Evolutionary conservation across 2,113 vertebrate genomes (phyloP), one percentile per base, ranked within the genome.

Genomic region (Erythrocercus mccallii): DNA sequence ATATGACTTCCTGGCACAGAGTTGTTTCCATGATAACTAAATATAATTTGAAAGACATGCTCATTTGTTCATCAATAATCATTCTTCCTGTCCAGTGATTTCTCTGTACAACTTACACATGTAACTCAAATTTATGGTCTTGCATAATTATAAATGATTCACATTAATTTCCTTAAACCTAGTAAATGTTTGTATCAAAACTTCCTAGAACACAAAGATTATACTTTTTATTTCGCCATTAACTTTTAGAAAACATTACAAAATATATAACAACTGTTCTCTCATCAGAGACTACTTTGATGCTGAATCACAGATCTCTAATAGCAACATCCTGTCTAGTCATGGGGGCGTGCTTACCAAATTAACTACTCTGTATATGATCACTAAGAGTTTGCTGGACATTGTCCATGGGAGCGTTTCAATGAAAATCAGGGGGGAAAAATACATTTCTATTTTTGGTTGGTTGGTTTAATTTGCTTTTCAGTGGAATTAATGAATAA

Each of bases 271-370:
- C 80, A 40, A 58, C 22, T 80, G 5, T 93, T 88, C 66, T 37
- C 24, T 92, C 93, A 88, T 94, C 44, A n/a, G 90, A 94, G 71
- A 92, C 62, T 74, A 44, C 42, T 94, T 80, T 21, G 20, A 69
- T 66, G 31, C 31, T 96, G 92, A 96, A 88, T 95, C 90, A 96
- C 47, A 60, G 28, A 33, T 74, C 56, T 62, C 23, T 77, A 66
- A 30, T 2, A 84, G 37, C 68, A 86, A 94, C 60, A 91, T 96
- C 94, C 94, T 96, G 92, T 76, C 38, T 47, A 93, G 74, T 90
- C 88, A 95, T 42, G 56, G 38, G 17, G 57, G 40, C 86, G 31
- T 91, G 54, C 82, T 95, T 65, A 90, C 58, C 15, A 61, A 64
- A 72, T 48, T 6, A 47, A 57, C 30, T 83, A 6, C 23, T 62